Conservation (phyloP, 2,888 invertebrate species). For the Acanthosepion esculentum region DNA sequence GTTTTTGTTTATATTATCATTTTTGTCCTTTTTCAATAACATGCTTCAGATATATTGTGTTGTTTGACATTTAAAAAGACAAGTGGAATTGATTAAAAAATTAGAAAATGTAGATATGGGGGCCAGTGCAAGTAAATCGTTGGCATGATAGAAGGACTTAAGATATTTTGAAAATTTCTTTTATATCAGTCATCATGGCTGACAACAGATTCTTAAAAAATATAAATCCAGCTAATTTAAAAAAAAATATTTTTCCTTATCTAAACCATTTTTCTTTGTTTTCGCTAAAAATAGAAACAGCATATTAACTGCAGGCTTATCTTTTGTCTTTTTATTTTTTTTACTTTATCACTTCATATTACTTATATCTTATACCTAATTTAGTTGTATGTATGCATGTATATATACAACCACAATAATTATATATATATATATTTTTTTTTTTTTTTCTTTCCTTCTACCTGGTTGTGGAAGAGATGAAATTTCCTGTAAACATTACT, state of each 20-base stretch:
- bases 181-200: background rate
- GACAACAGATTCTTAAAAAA: background rate
- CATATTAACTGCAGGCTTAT: background rate
- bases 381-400: background rate
- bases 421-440: background rate
- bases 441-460: too few relatives aligned
- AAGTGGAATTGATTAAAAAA: background rate
- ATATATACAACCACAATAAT: background rate
- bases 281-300: background rate
- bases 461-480: too few relatives aligned
- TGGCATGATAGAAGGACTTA: background rate
- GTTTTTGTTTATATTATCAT: too few relatives aligned
- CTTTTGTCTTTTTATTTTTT: background rate
- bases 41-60: background rate
- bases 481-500: too few relatives aligned
- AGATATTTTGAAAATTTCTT: background rate
- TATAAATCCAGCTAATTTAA: background rate
- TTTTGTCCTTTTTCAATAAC: too few relatives aligned
- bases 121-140: background rate
- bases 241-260: background rate
- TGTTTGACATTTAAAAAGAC: background rate
- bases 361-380: background rate
- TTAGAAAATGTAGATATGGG: background rate
- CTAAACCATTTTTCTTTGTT: background rate
- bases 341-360: background rate